Evolutionary conservation across 2,888 invertebrate genomes (phyloP).

Genomic region (Halictus quadricinctus): DNA sequence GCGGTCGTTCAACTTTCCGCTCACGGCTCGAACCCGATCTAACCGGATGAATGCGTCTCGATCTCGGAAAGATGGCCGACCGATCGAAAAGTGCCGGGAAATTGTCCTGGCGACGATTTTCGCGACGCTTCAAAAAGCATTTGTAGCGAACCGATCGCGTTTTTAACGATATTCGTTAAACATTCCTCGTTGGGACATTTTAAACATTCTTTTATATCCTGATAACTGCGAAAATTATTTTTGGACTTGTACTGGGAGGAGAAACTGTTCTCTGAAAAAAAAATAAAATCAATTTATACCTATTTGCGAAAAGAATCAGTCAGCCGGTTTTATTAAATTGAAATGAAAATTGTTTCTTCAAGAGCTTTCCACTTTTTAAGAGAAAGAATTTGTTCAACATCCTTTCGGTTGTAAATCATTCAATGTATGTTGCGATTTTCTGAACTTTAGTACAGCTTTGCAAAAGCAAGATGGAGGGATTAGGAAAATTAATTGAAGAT

Average conservation of each 20-base stretch:
- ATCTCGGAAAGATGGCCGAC: not conserved
- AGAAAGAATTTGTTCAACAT: not conserved
- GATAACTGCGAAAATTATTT: too few species aligned
- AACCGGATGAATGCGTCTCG: constrained; percentile 4
- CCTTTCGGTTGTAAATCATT: too few species aligned
- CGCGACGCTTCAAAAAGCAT: not conserved
- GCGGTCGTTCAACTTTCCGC: constrained; percentile 41
- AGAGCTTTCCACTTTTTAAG: not conserved
- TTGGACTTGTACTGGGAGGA: too few species aligned
- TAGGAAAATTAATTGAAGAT: not conserved
- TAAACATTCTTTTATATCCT: not conserved
- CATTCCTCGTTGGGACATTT: not conserved
- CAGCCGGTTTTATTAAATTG: too few species aligned
- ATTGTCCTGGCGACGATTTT: not conserved
- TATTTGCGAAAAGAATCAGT: not conserved
- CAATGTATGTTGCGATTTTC: not conserved
- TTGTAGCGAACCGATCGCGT: not conserved
- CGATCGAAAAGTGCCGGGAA: not conserved
- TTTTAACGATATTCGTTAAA: too few species aligned
- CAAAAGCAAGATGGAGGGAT: not conserved
- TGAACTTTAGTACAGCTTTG: not conserved
- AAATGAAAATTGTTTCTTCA: not conserved
- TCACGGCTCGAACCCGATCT: constrained; percentile 21
- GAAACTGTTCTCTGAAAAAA: too few species aligned
- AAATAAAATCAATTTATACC: not conserved